Conservation (phyloP, 2,888 invertebrate genomes). For the Calliphora vomitoria region DNA sequence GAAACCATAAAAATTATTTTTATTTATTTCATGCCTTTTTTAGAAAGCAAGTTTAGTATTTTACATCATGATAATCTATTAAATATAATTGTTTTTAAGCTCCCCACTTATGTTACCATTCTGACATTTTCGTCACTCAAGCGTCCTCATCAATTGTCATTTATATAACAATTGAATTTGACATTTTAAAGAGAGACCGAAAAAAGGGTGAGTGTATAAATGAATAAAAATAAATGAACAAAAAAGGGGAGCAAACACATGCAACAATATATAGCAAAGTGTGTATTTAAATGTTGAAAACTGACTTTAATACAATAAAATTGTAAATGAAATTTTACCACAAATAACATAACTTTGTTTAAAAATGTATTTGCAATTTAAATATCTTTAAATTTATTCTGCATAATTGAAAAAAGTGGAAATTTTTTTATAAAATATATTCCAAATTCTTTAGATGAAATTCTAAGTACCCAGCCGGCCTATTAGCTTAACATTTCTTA, state of each 20-base stretch:
- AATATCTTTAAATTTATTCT: too few species aligned
- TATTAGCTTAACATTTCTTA: conserved; percentile 6
- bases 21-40: too few species aligned
- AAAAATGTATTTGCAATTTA: too few species aligned
- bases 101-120: background rate
- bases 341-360: too few species aligned
- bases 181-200: conserved; percentile 4
- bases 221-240: background rate
- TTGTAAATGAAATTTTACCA: too few species aligned
- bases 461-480: background rate
- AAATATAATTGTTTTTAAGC: background rate
- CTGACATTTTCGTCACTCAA: conserved; percentile 27
- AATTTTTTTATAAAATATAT: background rate
- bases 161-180: conserved; percentile 38
- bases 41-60: too few species aligned
- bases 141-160: conserved; percentile 43
- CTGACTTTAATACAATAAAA: background rate
- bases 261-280: background rate
- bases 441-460: background rate
- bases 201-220: background rate
- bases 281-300: conserved; percentile 12
- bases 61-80: too few species aligned
- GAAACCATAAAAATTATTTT: background rate
- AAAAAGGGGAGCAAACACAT: background rate
- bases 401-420: too few species aligned